These are phyloP conservation scores for Listronotus bonariensis DNA, from an alignment of 1,140 invertebrate species.

Conservation along the genomic window DNA sequence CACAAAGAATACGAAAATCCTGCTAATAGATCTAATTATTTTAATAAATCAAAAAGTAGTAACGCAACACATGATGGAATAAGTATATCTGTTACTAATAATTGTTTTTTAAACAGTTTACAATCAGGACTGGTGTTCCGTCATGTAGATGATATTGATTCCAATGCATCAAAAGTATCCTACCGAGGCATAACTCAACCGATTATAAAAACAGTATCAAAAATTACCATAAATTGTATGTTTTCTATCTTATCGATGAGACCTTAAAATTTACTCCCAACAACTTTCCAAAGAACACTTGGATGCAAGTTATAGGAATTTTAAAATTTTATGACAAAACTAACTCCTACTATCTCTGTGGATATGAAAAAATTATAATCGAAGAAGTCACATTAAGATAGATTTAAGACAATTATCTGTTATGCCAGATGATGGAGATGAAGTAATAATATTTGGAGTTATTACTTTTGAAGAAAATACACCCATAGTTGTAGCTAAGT, in stretches of 20 bases:
- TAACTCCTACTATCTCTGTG: not conserved
- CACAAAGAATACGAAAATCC: too few species aligned
- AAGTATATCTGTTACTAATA: too few species aligned
- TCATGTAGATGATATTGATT: not conserved
- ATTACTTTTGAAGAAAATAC: slow-evolving; percentile 2
- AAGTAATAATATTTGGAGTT: slow-evolving; percentile 1
- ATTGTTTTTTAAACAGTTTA: too few species aligned
- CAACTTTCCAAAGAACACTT: slow-evolving; percentile 5
- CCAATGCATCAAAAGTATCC: not conserved
- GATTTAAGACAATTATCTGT: not conserved
- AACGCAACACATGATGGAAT: too few species aligned
- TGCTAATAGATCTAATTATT: too few species aligned
- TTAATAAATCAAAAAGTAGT: too few species aligned
- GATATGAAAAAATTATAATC: not conserved
- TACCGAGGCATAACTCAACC: not conserved
- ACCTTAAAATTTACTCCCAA: slow-evolving; percentile 10
- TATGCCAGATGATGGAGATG: not conserved
- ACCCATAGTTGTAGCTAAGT: slow-evolving; percentile 1
- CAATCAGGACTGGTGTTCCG: too few species aligned
- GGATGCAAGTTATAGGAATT: not conserved
- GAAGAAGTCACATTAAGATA: not conserved
- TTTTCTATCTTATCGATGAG: slow-evolving; percentile 9
- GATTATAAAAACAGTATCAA: not conserved
- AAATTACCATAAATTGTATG: slow-evolving; percentile 6
- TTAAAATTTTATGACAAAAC: not conserved